Evolutionary conservation across 2,888 invertebrate genomes (phyloP).

Genomic region (Machimus atricapillus): DNA sequence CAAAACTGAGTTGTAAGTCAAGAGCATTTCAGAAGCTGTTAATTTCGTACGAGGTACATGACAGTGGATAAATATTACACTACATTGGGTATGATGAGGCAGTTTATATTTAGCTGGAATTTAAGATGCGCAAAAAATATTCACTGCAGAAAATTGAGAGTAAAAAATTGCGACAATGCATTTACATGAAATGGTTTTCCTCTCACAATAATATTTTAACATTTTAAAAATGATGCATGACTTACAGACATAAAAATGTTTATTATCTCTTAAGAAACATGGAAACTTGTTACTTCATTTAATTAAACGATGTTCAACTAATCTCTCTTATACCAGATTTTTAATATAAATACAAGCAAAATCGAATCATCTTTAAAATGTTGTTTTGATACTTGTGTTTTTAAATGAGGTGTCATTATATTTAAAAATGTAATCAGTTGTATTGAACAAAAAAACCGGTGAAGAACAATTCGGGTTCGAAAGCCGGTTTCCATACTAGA

Average conservation of each 20-base stretch:
- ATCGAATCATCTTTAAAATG: too few relatives aligned
- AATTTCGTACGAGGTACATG: neutral
- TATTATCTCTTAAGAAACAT: neutral
- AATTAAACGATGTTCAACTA: too few relatives aligned
- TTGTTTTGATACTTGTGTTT: too few relatives aligned
- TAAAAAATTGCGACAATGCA: neutral
- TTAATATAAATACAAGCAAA: too few relatives aligned
- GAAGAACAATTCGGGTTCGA: too few relatives aligned
- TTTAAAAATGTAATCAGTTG: too few relatives aligned
- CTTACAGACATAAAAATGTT: neutral
- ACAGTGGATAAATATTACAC: neutral
- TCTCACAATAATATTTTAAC: neutral
- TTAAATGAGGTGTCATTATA: too few relatives aligned
- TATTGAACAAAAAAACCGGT: too few relatives aligned
- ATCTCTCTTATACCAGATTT: too few relatives aligned
- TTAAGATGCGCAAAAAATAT: neutral
- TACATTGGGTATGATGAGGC: neutral
- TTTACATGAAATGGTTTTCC: neutral
- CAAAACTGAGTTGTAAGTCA: neutral
- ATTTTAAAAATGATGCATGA: neutral
- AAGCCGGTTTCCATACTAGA: too few relatives aligned
- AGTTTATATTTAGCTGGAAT: neutral
- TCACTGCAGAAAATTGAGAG: neutral
- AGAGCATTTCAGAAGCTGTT: neutral
- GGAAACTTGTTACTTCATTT: neutral